Percentiles rank a stretch among this genome's conserved stretches.
phyloP scores from a whole-genome alignment of 2,797 vertebrate genomes.

The Glossophaga mutica region DNA sequence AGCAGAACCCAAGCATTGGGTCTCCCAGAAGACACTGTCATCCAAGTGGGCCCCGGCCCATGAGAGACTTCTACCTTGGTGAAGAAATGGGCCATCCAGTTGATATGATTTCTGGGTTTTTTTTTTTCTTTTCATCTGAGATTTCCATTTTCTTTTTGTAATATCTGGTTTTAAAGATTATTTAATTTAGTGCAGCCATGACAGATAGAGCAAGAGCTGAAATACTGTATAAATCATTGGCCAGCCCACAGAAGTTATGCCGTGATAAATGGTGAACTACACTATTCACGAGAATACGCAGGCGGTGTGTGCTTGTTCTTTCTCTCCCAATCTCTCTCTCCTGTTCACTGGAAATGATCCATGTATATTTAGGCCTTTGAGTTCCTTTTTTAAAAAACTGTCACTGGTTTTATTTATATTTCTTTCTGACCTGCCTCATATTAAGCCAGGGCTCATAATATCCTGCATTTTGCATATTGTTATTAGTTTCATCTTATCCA shows the following conservation, averaged over 20 bases:
- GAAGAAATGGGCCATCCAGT: not conserved
- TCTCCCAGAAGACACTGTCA: not conserved
- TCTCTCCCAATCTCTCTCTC: not conserved
- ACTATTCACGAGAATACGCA: not conserved
- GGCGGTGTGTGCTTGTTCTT: not conserved
- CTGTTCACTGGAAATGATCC: not conserved
- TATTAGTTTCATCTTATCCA: conserved; percentile 2
- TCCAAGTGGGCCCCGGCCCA: not conserved
- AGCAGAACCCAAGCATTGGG: not conserved
- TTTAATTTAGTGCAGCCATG: not conserved
- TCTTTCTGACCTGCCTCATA: not conserved
- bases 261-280: not conserved
- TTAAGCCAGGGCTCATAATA: not conserved
- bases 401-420: not conserved
- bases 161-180: not conserved
- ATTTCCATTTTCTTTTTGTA: not conserved
- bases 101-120: not conserved
- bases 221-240: not conserved
- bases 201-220: not conserved
- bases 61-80: not conserved
- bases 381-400: not conserved
- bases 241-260: not conserved
- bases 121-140: not conserved
- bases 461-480: not conserved
- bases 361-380: not conserved